phyloP scores from a whole-genome alignment of 2,113 vertebrate species.

The Tympanuchus pallidicinctus region DNA sequence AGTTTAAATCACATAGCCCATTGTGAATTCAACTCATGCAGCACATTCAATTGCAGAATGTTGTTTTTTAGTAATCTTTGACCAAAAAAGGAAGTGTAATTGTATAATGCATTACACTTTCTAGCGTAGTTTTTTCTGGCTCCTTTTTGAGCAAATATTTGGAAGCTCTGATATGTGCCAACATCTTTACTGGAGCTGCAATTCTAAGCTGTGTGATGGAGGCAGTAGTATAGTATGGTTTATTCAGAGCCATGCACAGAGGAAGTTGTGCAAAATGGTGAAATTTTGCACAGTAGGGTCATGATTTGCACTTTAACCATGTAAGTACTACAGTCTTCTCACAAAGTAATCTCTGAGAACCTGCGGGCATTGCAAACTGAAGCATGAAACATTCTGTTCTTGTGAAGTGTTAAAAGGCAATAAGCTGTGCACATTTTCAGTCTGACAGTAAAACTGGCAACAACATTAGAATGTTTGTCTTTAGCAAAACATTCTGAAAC shows the following conservation, averaged over 20 bases:
- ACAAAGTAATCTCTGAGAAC: not conserved
- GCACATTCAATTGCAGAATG: not conserved
- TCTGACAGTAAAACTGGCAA: conserved; percentile 50
- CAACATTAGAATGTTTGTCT: conserved; percentile 58
- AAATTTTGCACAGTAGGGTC: conserved; percentile 1
- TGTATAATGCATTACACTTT: conserved; percentile 5
- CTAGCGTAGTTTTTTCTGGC: not conserved
- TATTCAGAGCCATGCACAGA: not conserved
- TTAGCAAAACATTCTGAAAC: conserved; percentile 69
- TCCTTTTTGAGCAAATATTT: conserved; percentile 70
- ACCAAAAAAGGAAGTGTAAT: conserved; percentile 10
- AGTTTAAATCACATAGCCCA: not conserved
- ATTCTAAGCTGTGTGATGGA: conserved; percentile 32
- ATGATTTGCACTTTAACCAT: not conserved
- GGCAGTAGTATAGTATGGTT: not conserved
- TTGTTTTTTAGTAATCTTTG: not conserved
- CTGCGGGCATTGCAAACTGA: conserved; percentile 32
- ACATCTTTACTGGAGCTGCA: conserved; percentile 40
- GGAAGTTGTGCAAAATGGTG: conserved; percentile 28
- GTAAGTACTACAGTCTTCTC: not conserved
- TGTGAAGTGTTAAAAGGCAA: conserved; percentile 62
- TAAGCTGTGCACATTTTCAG: conserved; percentile 66
- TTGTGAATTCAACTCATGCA: not conserved
- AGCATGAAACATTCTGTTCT: conserved; percentile 48
- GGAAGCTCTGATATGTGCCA: conserved; percentile 53